Evolutionary conservation across 2,888 invertebrate genomes (phyloP).

Genomic region (Zygaena filipendulae): DNA sequence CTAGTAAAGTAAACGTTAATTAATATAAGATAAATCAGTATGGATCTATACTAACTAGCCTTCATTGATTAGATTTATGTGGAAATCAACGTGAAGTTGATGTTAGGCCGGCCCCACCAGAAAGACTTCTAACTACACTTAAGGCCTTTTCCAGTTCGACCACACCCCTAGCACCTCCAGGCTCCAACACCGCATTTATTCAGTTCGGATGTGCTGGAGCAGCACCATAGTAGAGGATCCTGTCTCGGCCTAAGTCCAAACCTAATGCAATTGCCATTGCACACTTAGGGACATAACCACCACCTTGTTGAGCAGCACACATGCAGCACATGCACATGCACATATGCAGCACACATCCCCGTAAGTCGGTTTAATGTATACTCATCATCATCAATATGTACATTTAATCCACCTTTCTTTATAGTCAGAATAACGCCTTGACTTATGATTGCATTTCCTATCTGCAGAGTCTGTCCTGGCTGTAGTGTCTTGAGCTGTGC

Average conservation of each 20-base stretch:
- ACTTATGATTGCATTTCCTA: no score
- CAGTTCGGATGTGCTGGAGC: no score
- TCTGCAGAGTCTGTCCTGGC: no score
- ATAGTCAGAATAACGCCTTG: no score
- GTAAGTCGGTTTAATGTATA: conserved; percentile 2
- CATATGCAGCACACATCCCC: conserved; percentile 3
- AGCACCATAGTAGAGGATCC: conserved; percentile 1
- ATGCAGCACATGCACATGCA: no score
- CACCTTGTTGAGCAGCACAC: conserved; percentile 1
- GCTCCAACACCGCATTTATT: neutral
- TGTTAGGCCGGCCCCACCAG: conserved; percentile 1
- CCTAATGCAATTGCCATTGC: conserved; percentile 1
- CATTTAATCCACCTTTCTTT: conserved; percentile 1
- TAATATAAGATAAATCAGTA: no score
- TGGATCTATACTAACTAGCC: no score
- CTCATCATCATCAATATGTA: neutral
- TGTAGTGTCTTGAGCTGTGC: no score
- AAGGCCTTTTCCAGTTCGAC: conserved; percentile 5
- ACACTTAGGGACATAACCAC: neutral
- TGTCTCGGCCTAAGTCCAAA: neutral
- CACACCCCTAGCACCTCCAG: conserved; percentile 2
- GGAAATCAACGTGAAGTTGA: no score
- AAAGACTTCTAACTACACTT: conserved; percentile 3
- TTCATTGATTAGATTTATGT: no score
- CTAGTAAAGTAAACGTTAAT: neutral